Percentiles rank a stretch among this genome's conserved stretches.
Evolutionary conservation across 2,797 vertebrate genomes (phyloP).

Genomic region (Schizopygopsis pylzovi): DNA sequence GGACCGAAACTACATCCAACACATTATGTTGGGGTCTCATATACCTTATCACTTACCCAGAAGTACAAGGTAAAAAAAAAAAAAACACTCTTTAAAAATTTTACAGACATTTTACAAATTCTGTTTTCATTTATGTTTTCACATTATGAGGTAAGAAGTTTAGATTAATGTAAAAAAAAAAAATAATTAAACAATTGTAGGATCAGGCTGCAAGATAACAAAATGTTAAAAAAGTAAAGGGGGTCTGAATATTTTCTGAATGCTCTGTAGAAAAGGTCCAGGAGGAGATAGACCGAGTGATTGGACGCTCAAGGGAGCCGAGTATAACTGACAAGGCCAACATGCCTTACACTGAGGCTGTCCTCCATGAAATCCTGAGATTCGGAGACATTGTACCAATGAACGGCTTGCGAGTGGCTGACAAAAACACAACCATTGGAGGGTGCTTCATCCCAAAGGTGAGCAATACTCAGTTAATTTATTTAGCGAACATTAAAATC

Average conservation of each 20-base stretch:
- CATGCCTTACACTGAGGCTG: constrained; percentile 85
- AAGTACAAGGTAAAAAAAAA: constrained; percentile 81
- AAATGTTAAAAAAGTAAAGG: no score
- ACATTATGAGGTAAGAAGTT: no score
- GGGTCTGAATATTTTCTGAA: no score
- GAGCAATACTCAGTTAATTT: constrained; percentile 5
- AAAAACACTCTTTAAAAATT: constrained; percentile 9
- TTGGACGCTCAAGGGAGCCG: constrained; percentile 75
- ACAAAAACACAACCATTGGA: constrained; percentile 71
- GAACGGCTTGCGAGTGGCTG: constrained; percentile 70
- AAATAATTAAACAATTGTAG: no score
- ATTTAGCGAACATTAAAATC: neutral
- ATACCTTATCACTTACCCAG: constrained; percentile 79
- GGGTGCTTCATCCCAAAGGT: constrained; percentile 87
- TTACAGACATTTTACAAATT: no score
- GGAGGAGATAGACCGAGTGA: constrained; percentile 82
- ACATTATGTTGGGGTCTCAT: constrained; percentile 87
- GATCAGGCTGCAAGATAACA: no score
- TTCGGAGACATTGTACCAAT: constrained; percentile 82
- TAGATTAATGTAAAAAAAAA: no score
- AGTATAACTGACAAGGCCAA: constrained; percentile 72
- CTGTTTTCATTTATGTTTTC: no score
- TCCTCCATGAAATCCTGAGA: constrained; percentile 87
- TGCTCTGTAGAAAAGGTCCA: constrained; percentile 79
- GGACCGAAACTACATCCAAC: constrained; percentile 85